Evolutionary conservation across 2,888 invertebrate genomes (phyloP).

Genomic region (Oscheius sp.): DNA sequence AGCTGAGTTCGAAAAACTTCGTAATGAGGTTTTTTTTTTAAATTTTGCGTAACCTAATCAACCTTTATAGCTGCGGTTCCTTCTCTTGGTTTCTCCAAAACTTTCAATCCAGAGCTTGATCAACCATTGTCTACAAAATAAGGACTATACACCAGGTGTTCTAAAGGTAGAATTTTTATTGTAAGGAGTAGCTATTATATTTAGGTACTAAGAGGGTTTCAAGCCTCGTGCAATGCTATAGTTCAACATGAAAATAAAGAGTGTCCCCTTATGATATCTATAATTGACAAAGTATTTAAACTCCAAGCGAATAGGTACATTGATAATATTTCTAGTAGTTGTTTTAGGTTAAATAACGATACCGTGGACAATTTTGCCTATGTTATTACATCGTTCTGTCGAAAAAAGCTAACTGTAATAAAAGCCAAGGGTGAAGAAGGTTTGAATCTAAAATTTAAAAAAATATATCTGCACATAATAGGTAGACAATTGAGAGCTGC

Average conservation of each 20-base stretch:
- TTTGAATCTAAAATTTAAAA: neutral
- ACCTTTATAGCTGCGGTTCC: too few species aligned
- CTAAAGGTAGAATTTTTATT: constrained; percentile 1
- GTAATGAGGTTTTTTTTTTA: too few species aligned
- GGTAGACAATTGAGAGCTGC: neutral
- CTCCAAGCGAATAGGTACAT: neutral
- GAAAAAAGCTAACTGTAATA: neutral
- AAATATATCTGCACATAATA: neutral
- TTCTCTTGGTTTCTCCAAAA: constrained; percentile 10
- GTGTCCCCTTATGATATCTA: neutral
- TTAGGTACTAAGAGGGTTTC: neutral
- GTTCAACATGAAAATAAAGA: neutral
- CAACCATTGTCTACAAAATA: constrained; percentile 3
- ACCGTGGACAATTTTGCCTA: neutral
- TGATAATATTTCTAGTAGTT: neutral
- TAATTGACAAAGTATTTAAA: neutral
- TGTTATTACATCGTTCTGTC: constrained; percentile 2
- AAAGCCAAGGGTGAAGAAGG: constrained; percentile 15
- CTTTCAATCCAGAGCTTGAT: neutral
- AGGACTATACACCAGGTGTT: constrained; percentile 4
- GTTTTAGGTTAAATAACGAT: neutral
- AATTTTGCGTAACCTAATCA: too few species aligned
- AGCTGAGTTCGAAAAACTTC: neutral
- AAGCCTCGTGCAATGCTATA: neutral
- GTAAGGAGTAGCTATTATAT: neutral